These are phyloP conservation scores for Philhelius pedissequus DNA, from an alignment of 2,888 invertebrate genomes.

Conservation along the genomic window DNA sequence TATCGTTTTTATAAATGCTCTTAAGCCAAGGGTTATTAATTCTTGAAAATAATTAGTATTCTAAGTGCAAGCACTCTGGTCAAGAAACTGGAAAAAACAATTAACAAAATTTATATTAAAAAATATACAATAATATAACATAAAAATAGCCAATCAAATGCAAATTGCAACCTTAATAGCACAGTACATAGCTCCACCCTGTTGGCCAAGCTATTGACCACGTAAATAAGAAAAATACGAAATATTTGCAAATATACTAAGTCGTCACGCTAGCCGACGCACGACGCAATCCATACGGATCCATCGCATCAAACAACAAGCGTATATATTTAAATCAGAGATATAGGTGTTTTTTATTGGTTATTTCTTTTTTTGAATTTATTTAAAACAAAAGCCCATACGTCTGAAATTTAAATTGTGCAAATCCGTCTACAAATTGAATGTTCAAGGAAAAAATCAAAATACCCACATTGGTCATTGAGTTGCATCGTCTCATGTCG, in stretches of 20 bases:
- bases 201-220: background rate
- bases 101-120: background rate
- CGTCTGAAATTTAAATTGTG: slow-evolving; percentile 36
- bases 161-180: background rate
- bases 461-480: slow-evolving; percentile 6
- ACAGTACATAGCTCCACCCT: background rate
- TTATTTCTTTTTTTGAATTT: slow-evolving; percentile 15
- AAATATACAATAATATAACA: background rate
- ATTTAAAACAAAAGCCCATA: slow-evolving; percentile 45
- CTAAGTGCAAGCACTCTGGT: background rate
- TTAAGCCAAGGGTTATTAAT: background rate
- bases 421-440: slow-evolving; percentile 18
- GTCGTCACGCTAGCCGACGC: background rate
- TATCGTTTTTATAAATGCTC: background rate
- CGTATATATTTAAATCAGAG: slow-evolving; percentile 16
- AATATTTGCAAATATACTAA: background rate
- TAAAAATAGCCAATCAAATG: background rate
- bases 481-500: too few relatives aligned
- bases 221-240: background rate
- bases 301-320: background rate
- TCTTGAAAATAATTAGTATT: background rate
- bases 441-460: slow-evolving; percentile 33
- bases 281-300: background rate
- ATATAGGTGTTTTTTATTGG: slow-evolving; percentile 55
- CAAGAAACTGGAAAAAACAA: background rate